Conservation (phyloP, 2,113 vertebrate genomes). For the Odobenus rosmarus region DNA sequence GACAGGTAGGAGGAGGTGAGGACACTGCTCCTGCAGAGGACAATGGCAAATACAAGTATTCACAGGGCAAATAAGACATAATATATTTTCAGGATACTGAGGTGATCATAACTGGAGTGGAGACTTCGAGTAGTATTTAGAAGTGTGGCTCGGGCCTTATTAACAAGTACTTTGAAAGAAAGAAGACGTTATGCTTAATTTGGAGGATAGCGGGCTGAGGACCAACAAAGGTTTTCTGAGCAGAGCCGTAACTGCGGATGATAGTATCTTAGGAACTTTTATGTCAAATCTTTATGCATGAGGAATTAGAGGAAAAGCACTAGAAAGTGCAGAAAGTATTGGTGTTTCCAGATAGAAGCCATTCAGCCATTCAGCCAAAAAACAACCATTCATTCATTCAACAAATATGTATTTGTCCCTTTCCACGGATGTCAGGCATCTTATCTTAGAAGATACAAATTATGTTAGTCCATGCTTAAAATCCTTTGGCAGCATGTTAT, state of each 20-base stretch:
- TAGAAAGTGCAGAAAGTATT: not conserved
- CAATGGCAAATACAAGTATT: not conserved
- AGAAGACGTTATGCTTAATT: not conserved
- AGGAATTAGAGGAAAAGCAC: not conserved
- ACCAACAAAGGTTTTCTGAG: not conserved
- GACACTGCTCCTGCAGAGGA: not conserved
- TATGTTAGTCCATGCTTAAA: not conserved
- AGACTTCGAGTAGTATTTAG: not conserved
- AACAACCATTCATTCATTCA: not conserved
- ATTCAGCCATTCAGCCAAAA: not conserved
- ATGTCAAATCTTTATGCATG: not conserved
- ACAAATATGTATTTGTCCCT: not conserved
- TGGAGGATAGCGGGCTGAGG: not conserved
- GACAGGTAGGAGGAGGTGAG: too few species aligned
- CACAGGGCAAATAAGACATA: not conserved
- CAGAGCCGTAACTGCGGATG: not conserved
- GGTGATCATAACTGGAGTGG: too few species aligned
- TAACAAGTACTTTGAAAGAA: not conserved
- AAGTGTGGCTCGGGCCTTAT: not conserved
- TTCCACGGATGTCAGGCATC: not conserved
- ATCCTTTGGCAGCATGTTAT: not conserved
- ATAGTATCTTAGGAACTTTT: not conserved
- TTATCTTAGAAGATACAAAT: not conserved
- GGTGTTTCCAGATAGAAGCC: not conserved
- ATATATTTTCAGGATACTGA: not conserved